Evolutionary conservation across 2,113 vertebrate species (phyloP), one percentile per base, ranked within the genome.

Genomic region (Saguinus midas): DNA sequence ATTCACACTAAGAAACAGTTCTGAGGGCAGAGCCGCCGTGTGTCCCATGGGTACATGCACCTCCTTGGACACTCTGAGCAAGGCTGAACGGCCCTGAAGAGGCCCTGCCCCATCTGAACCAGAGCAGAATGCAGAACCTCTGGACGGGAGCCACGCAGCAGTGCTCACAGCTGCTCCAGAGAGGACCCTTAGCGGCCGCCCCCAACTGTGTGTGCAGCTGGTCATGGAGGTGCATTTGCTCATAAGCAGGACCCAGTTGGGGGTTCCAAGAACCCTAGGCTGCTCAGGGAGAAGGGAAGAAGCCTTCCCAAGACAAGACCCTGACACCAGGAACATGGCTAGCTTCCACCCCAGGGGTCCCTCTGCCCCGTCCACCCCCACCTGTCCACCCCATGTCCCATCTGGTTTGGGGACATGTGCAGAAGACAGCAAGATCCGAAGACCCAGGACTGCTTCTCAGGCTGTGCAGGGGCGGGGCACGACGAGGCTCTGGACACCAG

Each of bases 301-400:
- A 57, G 57, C 27, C 14, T 4, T 1, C 3, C 87, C 5, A 12
- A 27, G 81, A 27, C 11, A 8, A 17, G 13, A n/a, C 16, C 37
- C 52, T 1, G 2, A 6, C 18, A 4, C 64, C 6, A 35, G 57
- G 45, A 81, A 7, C 40, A 4, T 2, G 6, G 50, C 8, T 3
- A 27, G 61, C 61, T 6, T 40, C 35, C 2, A 18, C 2, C 14
- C 23, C 16, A 2, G 2, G 16, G 61, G 5, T 23, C 23, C 25
- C 66, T 27, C 57, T 21, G 20, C 29, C 27, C 14, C 43, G 7
- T 3, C 16, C 2, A 12, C 14, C 1, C 10, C 61, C 81, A 0
- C 2, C 20, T 8, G 68, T 27, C 8, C 4, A 4, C 0, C 16
- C 23, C 5, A 10, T 0, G 0, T 3, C 32, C 70, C 55, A 4